These are phyloP conservation scores for Ambastaia sidthimunki DNA, from an alignment of 2,797 vertebrate species.

Conservation along the genomic window DNA sequence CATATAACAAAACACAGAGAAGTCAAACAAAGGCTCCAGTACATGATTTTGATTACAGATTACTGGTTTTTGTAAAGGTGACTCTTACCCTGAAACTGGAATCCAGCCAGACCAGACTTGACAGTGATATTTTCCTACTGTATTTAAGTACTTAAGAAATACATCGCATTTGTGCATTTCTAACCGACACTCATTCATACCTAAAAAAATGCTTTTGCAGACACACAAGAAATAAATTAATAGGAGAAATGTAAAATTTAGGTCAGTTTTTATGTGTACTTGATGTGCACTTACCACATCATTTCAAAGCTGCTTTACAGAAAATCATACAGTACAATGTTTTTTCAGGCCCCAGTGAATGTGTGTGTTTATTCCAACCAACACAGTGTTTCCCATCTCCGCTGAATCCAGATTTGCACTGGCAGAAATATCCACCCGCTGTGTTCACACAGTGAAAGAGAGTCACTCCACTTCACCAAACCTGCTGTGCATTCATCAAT, in stretches of 20 bases:
- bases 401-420: conserved; percentile 74
- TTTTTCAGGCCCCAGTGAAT: not conserved
- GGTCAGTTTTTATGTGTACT: too few species aligned
- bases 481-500: conserved; percentile 70
- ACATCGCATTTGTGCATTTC: conserved; percentile 76
- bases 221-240: not conserved
- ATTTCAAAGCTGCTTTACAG: too few species aligned
- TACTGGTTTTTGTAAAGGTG: not conserved
- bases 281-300: too few species aligned
- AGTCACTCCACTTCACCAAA: conserved; percentile 62
- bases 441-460: conserved; percentile 74
- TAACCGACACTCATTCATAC: conserved; percentile 80
- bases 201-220: conserved; percentile 64
- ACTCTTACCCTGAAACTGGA: conserved; percentile 71
- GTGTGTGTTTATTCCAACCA: conserved; percentile 65
- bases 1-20: not conserved
- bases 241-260: not conserved
- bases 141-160: conserved; percentile 78
- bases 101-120: conserved; percentile 62
- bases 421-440: conserved; percentile 75
- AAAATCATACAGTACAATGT: too few species aligned
- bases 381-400: conserved; percentile 78
- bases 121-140: conserved; percentile 77
- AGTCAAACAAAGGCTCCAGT: not conserved
- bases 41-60: not conserved